Base-by-base conservation (phyloP, 2,797 vertebrate genomes). In the Molossus alvarezi region DNA sequence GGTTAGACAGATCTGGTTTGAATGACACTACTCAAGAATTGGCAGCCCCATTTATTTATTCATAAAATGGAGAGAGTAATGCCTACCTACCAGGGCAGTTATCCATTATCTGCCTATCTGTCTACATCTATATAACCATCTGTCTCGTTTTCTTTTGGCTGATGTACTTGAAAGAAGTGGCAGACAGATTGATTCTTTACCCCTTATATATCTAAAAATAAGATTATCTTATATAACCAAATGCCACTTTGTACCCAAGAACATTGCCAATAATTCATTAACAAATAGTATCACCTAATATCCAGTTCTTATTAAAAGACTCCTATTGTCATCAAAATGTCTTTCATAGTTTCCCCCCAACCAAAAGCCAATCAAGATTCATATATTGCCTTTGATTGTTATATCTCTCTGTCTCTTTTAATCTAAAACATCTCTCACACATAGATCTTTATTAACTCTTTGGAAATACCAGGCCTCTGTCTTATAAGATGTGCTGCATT, bases 101-200 rank as follows among this genome's bases (percentile, higher is more conserved):
- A 33, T n/a, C 14, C 12, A 17, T 82, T 67, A 57, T 27, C n/a
- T 69, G 41, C 23, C 10, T 92, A 57, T 15, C 62, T 84, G 11
- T 33, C 25, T 80, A 79, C 53, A 45, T 48, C 21, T 90, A 6
- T 20, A 11, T 48, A 86, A 90, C n/a, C 21, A 57, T 51, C 45
- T 71, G 4, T 76, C 33, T 60, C 5, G 55, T 55, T 55, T 25
- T 37, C 18, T 84, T 67, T 69, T 76, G 18, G 29, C 27, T 65
- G 27, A 37, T 87, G 29, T 23, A 89, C 51, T 71, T 87, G 51
- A 94, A 97, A 88, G 57, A 83, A 88, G 37, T 87, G 48, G 77
- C 23, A 93, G 57, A 83, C 29, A 77, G 27, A 80, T 73, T 69
- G 25, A 92, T 90, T 53, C 29, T 94, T 80, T 13, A 80, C 57